These are phyloP conservation scores for Mustelus asterias DNA, from an alignment of 2,113 vertebrate genomes.

Conservation along the genomic window DNA sequence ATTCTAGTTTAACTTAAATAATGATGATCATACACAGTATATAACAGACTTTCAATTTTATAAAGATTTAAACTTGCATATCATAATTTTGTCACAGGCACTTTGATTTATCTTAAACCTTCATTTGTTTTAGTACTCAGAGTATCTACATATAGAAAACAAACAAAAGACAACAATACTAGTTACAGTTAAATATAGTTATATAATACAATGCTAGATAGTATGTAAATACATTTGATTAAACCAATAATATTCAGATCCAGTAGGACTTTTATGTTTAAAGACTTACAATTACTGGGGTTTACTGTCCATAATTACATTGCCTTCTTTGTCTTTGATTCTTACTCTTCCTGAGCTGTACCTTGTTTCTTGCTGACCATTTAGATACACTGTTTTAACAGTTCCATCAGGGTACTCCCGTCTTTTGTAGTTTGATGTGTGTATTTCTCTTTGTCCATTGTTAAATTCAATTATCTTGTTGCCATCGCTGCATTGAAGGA, in stretches of 20 bases:
- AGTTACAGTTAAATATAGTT: neutral
- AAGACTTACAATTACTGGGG: conserved; percentile 40
- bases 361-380: conserved; percentile 86
- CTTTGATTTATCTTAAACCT: neutral
- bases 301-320: conserved; percentile 70
- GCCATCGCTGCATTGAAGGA: conserved; percentile 66
- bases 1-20: neutral
- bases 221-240: neutral
- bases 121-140: neutral
- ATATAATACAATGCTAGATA: neutral
- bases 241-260: neutral
- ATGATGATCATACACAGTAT: neutral
- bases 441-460: conserved; percentile 86
- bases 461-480: conserved; percentile 86
- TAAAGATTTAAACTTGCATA: neutral
- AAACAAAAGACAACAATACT: neutral
- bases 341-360: conserved; percentile 77
- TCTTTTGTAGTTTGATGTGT: conserved; percentile 79
- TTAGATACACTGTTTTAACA: conserved; percentile 78
- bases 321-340: conserved; percentile 84
- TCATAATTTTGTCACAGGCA: neutral
- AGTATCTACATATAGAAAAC: neutral
- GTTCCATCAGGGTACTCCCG: conserved; percentile 90
- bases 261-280: neutral
- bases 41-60: neutral